Evolutionary conservation across 2,113 vertebrate genomes (phyloP).

Genomic region (Ailuropoda melanoleuca): DNA sequence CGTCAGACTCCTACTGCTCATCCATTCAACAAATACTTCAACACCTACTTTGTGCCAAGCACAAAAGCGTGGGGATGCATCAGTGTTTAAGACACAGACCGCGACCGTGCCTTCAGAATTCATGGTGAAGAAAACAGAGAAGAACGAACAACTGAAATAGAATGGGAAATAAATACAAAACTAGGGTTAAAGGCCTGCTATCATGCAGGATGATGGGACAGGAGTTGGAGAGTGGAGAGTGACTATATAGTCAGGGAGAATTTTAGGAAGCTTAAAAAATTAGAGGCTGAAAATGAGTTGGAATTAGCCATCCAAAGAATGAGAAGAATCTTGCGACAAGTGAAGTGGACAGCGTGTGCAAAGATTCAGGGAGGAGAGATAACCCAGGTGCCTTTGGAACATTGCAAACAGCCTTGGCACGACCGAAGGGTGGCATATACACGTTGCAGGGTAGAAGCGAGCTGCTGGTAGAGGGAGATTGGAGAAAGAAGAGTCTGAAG

Average conservation of each 20-base stretch:
- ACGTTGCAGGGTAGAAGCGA: slow-evolving; percentile 8
- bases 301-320: not conserved
- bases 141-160: not conserved
- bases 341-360: slow-evolving; percentile 7
- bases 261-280: not conserved
- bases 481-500: slow-evolving; percentile 47
- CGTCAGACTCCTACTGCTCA: not conserved
- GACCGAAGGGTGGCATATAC: not conserved
- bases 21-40: slow-evolving; percentile 28
- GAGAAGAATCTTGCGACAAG: not conserved
- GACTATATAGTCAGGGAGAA: not conserved
- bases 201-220: not conserved
- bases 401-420: not conserved
- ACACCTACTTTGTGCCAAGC: not conserved
- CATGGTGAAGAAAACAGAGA: not conserved
- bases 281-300: not conserved
- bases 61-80: not conserved
- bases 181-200: not conserved
- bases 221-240: not conserved
- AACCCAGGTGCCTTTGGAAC: slow-evolving; percentile 29
- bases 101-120: not conserved
- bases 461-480: slow-evolving; percentile 57
- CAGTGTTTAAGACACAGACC: not conserved
- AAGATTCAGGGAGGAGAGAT: not conserved
- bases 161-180: not conserved